Conservation (phyloP, 92 coral and sea anemone species). For the Epizoanthus scotinus region DNA sequence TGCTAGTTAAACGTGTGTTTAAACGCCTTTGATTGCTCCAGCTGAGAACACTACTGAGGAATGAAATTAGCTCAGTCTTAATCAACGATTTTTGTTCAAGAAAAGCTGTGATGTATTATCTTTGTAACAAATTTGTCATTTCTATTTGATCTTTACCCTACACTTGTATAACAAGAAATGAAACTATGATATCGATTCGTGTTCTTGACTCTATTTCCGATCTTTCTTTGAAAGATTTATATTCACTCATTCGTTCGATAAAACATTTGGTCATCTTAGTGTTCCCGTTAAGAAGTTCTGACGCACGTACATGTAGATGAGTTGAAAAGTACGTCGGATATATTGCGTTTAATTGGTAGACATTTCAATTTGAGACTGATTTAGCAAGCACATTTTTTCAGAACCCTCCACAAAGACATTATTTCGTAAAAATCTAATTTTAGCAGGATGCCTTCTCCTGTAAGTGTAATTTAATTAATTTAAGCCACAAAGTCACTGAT, state of each 20-base stretch:
- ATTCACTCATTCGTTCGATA: slow-evolving; percentile 32
- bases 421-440: slow-evolving; percentile 21
- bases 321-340: slow-evolving; percentile 31
- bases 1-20: slow-evolving; percentile 39
- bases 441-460: slow-evolving; percentile 28
- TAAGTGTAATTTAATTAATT: slow-evolving; percentile 42
- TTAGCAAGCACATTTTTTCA: slow-evolving; percentile 16
- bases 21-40: slow-evolving; percentile 15
- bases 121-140: slow-evolving; percentile 20
- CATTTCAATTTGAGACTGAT: slow-evolving; percentile 16
- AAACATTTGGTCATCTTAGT: slow-evolving; percentile 21
- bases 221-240: slow-evolving; percentile 8
- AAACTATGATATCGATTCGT: not conserved
- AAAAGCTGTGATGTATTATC: slow-evolving; percentile 32
- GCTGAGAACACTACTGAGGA: slow-evolving; percentile 31
- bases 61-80: slow-evolving; percentile 40
- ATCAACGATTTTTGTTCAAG: slow-evolving; percentile 37
- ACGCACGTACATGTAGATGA: slow-evolving; percentile 14
- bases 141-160: not conserved
- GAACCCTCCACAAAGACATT: slow-evolving; percentile 11
- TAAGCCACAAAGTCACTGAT: slow-evolving; percentile 46
- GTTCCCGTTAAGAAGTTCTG: slow-evolving; percentile 19
- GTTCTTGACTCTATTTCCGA: slow-evolving; percentile 4
- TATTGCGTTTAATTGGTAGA: slow-evolving; percentile 28
- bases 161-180: slow-evolving; percentile 3